Evolutionary conservation across 2,888 invertebrate species (phyloP), one percentile per base, ranked within the genome.

Genomic region (Acanthacorydalis orientalis): DNA sequence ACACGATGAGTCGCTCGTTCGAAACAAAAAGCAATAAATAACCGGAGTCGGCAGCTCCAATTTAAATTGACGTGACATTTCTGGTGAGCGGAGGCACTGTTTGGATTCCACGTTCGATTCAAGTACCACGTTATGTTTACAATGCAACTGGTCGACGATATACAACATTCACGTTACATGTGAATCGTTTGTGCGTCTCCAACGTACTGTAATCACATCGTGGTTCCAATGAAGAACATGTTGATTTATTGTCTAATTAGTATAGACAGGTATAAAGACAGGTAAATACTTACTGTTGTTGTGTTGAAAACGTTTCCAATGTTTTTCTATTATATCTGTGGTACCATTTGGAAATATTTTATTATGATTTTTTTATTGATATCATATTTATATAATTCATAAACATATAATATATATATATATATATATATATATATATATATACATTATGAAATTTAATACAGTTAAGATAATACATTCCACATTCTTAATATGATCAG

Each of bases 181-280:
- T 23, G 23, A 23, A 23, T 23, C 23, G 23, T 23, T 23, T 23
- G 6, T 23, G 23, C 9, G 37, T 7, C 10, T 37, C 6, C 12
- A 54, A 55, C 55, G 55, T 53, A 54, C 51, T 48, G 54, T 51
- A 51, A 53, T 52, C 51, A 51, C 50, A 53, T 50, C 49, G 53
- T 58, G 57, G 56, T 57, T 57, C 56, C 54, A 53, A 52, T 12
- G 44, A 39, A 48, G 44, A 53, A 46, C 52, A 52, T 53, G 57
- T 60, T 64, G 64, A 64, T 64, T 64, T 64, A 64, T 64, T 60
- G 60, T 63, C 64, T 64, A 64, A 64, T 64, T 64, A 64, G 62
- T 60, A 55, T 55, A 54, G 64, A 64, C 64, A 64, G 64, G 60
- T 62, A 62, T 62, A 62, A 63, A 60, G 60, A 62, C 62, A 59